Evolutionary conservation across 2,888 invertebrate species (phyloP).

Genomic region (Ctenicera cuprea): DNA sequence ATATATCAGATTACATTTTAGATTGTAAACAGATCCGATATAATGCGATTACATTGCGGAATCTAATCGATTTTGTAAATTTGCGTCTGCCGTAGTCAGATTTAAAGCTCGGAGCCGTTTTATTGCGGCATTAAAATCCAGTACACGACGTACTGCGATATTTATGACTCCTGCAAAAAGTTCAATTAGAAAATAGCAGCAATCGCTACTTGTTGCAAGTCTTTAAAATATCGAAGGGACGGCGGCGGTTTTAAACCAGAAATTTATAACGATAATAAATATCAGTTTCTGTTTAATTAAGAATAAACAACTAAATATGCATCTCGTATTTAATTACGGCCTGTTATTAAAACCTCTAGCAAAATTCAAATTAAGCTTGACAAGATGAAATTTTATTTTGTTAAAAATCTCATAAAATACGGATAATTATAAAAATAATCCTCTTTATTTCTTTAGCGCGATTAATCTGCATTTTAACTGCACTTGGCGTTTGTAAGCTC

Average conservation of each 20-base stretch:
- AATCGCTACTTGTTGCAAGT: conserved; percentile 27
- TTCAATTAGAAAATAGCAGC: conserved; percentile 23
- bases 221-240: conserved; percentile 3
- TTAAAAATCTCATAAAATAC: background rate
- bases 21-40: conserved; percentile 50
- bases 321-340: too few species aligned
- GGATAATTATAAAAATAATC: conserved; percentile 31
- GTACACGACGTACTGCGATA: conserved; percentile 27
- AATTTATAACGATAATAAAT: too few species aligned
- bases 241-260: background rate
- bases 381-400: background rate
- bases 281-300: too few species aligned
- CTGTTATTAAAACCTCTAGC: too few species aligned
- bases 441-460: conserved; percentile 15
- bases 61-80: conserved; percentile 49
- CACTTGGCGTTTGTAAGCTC: conserved; percentile 33
- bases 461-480: conserved; percentile 42
- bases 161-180: conserved; percentile 31
- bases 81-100: conserved; percentile 38
- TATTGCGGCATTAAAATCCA: conserved; percentile 31
- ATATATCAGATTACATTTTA: conserved; percentile 48
- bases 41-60: conserved; percentile 46
- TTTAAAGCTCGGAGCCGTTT: conserved; percentile 34
- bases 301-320: too few species aligned
- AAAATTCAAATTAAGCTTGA: background rate